Percentiles rank a stretch among this genome's conserved stretches.
These are phyloP conservation scores for Paramormyrops kingsleyae DNA, from an alignment of 2,113 vertebrate genomes.

Conservation along the genomic window DNA sequence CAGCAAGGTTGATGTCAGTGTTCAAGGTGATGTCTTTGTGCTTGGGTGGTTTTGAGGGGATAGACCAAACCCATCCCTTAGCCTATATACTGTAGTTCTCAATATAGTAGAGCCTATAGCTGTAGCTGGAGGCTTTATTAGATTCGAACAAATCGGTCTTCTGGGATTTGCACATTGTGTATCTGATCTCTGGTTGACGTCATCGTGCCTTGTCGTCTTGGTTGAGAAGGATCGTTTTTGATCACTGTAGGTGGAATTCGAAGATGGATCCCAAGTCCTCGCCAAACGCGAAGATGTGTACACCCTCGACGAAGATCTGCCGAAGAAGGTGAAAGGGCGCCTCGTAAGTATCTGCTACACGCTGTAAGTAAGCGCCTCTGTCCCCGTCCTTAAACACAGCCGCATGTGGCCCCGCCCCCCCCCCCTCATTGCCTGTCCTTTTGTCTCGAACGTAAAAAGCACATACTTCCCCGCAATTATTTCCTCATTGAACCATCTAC, in stretches of 20 bases:
- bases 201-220: no score
- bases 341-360: conserved; percentile 73
- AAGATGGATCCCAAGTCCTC: conserved; percentile 88
- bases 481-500: not conserved
- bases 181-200: not conserved
- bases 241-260: conserved; percentile 84
- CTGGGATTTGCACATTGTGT: not conserved
- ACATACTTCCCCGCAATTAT: not conserved
- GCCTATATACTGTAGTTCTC: not conserved
- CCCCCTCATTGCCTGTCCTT: not conserved
- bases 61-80: not conserved
- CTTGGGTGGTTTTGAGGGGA: not conserved
- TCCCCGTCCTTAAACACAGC: not conserved
- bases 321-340: conserved; percentile 92
- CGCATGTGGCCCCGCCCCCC: not conserved
- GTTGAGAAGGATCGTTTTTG: not conserved
- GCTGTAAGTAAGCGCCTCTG: not conserved
- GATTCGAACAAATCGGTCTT: not conserved
- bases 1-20: not conserved
- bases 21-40: not conserved
- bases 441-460: not conserved
- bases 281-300: conserved; percentile 93
- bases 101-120: not conserved
- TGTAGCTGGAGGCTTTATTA: not conserved
- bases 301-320: conserved; percentile 87